Evolutionary conservation across 2,888 invertebrate genomes (phyloP), one percentile per base, ranked within the genome.

Genomic region (Coleophora deauratella): DNA sequence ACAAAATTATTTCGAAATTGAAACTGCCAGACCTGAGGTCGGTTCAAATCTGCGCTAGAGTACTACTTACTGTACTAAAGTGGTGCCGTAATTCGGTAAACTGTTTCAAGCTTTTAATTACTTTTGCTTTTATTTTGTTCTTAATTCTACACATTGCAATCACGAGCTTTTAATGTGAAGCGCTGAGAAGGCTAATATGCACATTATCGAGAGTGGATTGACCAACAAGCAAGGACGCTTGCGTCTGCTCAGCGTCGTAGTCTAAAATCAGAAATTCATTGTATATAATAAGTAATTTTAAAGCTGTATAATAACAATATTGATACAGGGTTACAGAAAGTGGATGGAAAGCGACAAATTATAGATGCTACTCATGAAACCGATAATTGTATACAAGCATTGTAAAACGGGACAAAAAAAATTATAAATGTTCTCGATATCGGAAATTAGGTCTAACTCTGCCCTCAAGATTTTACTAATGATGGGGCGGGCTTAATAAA

Each of bases 151-250:
- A 4, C 3, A 58, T 61, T 54, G 51, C 53, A 60, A 52, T 62
- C 69, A 45, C 21, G 76, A 76, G 74, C 76, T 79, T 73, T 78
- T 79, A 79, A 73, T 67, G 60, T 59, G 72, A 72, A 72, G 21
- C 3, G 3, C 21, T 4, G 21, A 21, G 6, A 75, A 66, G 60
- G 66, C 62, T 65, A 66, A 67, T 62, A 64, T 60, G 62, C 57
- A 70, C 67, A 71, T 72, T 77, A 74, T 75, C 55, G 66, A 51
- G 51, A 43, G 67, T 21, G 21, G 21, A 6, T 80, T 78, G 72
- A 55, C 80, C 70, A 79, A 82, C 62, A 57, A 52, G 62, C 76
- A 80, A 80, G 80, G 81, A 76, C 81, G 38, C 27, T n/a, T 55
- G 55, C 56, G 63, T 6, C 21, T 21, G 21, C 21, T 21, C 21